Base-by-base conservation (phyloP, 2,888 invertebrate species). In the Eulithis prunata region DNA sequence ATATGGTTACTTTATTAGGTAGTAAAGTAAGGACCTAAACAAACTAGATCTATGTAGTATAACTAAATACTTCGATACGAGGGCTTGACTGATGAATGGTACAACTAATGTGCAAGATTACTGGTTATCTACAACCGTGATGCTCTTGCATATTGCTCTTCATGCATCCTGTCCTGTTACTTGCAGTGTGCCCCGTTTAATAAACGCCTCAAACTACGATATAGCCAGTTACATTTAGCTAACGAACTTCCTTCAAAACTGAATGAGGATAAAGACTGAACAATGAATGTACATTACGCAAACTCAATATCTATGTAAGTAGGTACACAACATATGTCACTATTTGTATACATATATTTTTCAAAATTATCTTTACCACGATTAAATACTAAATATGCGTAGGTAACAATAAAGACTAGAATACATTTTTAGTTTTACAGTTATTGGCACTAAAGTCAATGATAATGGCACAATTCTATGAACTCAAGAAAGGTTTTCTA, bases 341-440 rank as follows among this genome's bases (percentile, higher is more conserved):
- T 85, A 87, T 80, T 74, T 83, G 80, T 81, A 78, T 82, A 78
- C 79, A 81, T 82, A 76, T 82, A 83, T 64, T 79, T 78, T 85
- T 86, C 82, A 86, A 91, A 91, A 91, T 87, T 89, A 91, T 87
- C 84, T 84, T 77, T 82, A 89, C 85, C 83, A 89, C 87, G 88
- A 91, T 92, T 91, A 90, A 86, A 88, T 86, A 88, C 92, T 92
- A 92, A 91, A 91, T 89, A 90, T 87, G 89, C 87, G 84, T 93
- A 81, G 81, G 80, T 81, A 93, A 93, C 93, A 93, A 92, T 93
- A 92, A 89, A 93, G 93, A 93, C 93, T 93, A 93, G 93, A 93
- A 92, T 92, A 93, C 90, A 92, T 90, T 90, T 90, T 88, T 87
- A 86, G 80, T 84, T 86, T 85, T 89, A 93, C 93, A 93, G 93